Evolutionary conservation across 2,113 vertebrate genomes (phyloP).

Genomic region (Myotis lucifugus): DNA sequence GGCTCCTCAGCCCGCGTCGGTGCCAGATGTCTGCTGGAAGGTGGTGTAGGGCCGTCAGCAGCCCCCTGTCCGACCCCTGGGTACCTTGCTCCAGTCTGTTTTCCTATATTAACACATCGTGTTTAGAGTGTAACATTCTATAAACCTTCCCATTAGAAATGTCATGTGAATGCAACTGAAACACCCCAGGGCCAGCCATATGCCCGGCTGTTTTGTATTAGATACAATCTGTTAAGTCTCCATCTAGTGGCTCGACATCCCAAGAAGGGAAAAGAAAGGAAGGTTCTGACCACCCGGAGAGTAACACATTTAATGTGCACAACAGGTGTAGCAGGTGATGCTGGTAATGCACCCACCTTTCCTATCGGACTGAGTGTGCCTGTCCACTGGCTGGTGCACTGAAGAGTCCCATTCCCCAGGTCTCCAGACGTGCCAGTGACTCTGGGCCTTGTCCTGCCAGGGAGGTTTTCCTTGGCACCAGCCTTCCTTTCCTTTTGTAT

Average conservation of each 20-base stretch:
- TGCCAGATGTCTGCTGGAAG: slow-evolving; percentile 48
- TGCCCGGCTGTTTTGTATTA: background rate
- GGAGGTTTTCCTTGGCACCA: background rate
- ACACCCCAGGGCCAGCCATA: slow-evolving; percentile 50
- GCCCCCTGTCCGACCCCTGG: background rate
- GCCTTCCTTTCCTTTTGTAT: background rate
- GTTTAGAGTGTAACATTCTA: slow-evolving; percentile 18
- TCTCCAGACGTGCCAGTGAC: background rate
- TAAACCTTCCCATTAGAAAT: slow-evolving; percentile 69
- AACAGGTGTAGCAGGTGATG: background rate
- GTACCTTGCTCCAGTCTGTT: slow-evolving; percentile 29
- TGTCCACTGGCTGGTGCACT: background rate
- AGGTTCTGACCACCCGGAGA: background rate
- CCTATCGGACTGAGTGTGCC: background rate
- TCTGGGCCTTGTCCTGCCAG: background rate
- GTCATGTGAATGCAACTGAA: slow-evolving; percentile 65
- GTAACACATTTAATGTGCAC: background rate
- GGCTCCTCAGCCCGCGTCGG: background rate
- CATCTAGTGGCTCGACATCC: slow-evolving; percentile 38
- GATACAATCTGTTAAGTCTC: slow-evolving; percentile 29
- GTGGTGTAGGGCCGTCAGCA: slow-evolving; percentile 17
- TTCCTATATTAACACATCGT: slow-evolving; percentile 37
- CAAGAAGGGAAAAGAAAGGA: background rate
- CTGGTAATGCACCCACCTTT: background rate
- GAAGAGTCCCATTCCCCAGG: background rate